Percentiles rank a stretch among this genome's conserved stretches.
Conservation (phyloP, 1,140 invertebrate species). For the Antheraea mylitta region DNA sequence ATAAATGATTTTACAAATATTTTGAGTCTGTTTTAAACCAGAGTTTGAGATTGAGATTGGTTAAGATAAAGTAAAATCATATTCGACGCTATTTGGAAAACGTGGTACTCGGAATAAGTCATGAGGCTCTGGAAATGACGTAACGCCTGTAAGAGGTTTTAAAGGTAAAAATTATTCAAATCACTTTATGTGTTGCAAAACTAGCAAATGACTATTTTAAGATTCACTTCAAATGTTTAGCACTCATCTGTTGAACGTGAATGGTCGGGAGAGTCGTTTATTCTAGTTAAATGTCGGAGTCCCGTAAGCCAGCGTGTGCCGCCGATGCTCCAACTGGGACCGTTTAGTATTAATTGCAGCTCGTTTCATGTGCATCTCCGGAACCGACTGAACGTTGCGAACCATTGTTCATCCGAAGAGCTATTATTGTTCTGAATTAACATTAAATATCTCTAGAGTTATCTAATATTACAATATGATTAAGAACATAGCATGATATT, state of each 20-base stretch:
- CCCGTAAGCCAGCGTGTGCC: neutral
- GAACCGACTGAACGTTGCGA: neutral
- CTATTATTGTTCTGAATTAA: neutral
- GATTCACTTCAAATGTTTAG: neutral
- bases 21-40: too few species aligned
- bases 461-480: neutral
- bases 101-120: too few species aligned
- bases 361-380: constrained; percentile 5
- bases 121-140: too few species aligned
- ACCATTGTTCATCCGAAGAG: neutral
- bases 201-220: neutral
- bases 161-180: too few species aligned
- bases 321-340: neutral
- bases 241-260: constrained; percentile 5
- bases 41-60: too few species aligned
- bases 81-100: too few species aligned
- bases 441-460: neutral
- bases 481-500: neutral
- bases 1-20: too few species aligned
- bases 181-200: neutral
- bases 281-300: neutral
- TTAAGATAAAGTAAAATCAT: too few species aligned
- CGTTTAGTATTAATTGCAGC: constrained; percentile 12
- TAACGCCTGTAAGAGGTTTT: too few species aligned
- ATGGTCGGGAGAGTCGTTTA: neutral